Evolutionary conservation across 2,888 invertebrate genomes (phyloP).

Genomic region (Mantis religiosa): DNA sequence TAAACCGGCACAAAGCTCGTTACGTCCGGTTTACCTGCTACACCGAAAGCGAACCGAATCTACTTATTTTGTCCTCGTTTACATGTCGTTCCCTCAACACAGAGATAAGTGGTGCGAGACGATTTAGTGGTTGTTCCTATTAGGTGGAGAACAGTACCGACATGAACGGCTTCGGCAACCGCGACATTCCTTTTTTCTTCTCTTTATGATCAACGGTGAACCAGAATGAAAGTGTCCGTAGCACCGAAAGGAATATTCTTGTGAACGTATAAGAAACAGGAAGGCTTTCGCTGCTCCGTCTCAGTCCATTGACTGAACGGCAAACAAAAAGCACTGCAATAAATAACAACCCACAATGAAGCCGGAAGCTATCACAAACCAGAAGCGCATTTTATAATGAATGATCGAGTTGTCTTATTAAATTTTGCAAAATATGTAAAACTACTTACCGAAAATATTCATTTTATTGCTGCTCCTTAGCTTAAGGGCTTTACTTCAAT

Average conservation of each 20-base stretch:
- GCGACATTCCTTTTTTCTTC: neutral
- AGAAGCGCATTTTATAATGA: neutral
- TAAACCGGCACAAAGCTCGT: neutral
- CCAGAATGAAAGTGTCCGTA: neutral
- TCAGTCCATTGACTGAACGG: neutral
- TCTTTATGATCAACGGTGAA: neutral
- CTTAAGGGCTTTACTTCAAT: too few relatives aligned
- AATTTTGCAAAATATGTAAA: neutral
- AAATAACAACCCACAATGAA: neutral
- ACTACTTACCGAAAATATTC: too few relatives aligned
- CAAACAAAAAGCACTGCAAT: neutral
- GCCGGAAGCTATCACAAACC: neutral
- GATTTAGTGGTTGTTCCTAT: neutral
- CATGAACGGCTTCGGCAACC: neutral
- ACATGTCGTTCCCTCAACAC: neutral
- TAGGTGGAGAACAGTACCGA: neutral
- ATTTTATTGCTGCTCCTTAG: too few relatives aligned
- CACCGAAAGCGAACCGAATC: too few relatives aligned
- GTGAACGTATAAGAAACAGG: neutral
- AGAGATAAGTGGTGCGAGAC: neutral
- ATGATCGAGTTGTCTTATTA: neutral
- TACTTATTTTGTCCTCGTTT: neutral
- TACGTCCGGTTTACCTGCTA: neutral
- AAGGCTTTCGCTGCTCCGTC: neutral
- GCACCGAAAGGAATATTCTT: neutral